A percentile compares a stretch with the other conserved stretches of the same genome.
phyloP scores from a whole-genome alignment of 2,888 invertebrate species.

The Notocelia uddmanniana region DNA sequence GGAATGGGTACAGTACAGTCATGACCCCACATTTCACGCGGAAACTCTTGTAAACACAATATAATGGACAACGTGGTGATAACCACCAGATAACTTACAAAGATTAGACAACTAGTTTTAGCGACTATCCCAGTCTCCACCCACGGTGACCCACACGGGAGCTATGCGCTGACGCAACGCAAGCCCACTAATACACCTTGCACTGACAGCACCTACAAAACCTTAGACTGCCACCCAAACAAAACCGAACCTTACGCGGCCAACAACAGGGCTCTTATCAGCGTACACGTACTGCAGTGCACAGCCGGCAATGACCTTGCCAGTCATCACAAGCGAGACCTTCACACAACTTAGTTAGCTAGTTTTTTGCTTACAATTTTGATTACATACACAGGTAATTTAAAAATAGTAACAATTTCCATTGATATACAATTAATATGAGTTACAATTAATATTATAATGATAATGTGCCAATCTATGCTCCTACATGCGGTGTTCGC shows the following conservation, averaged over 20 bases:
- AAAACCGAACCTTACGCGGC: constrained; percentile 61
- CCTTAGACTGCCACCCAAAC: constrained; percentile 63
- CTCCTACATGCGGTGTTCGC: constrained; percentile 61
- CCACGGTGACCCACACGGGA: constrained; percentile 26
- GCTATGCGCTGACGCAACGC: constrained; percentile 39
- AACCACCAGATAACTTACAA: neutral
- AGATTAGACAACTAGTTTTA: neutral
- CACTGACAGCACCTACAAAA: constrained; percentile 57
- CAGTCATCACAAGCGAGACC: constrained; percentile 62
- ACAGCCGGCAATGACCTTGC: constrained; percentile 73
- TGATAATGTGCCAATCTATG: constrained; percentile 73
- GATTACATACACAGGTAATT: constrained; percentile 46
- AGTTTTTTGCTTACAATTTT: constrained; percentile 41
- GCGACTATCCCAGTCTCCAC: constrained; percentile 1
- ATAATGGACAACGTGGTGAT: neutral
- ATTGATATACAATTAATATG: constrained; percentile 47
- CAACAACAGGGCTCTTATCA: constrained; percentile 52
- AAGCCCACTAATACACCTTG: constrained; percentile 51
- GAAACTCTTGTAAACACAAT: neutral
- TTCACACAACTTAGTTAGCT: constrained; percentile 55
- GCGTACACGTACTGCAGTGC: constrained; percentile 46
- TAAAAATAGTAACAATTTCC: constrained; percentile 56
- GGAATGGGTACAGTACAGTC: too few species aligned
- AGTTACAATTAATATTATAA: constrained; percentile 23
- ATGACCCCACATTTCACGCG: too few species aligned